phyloP scores from a whole-genome alignment of 2,113 vertebrate genomes.

The Corythornis cristatus region DNA sequence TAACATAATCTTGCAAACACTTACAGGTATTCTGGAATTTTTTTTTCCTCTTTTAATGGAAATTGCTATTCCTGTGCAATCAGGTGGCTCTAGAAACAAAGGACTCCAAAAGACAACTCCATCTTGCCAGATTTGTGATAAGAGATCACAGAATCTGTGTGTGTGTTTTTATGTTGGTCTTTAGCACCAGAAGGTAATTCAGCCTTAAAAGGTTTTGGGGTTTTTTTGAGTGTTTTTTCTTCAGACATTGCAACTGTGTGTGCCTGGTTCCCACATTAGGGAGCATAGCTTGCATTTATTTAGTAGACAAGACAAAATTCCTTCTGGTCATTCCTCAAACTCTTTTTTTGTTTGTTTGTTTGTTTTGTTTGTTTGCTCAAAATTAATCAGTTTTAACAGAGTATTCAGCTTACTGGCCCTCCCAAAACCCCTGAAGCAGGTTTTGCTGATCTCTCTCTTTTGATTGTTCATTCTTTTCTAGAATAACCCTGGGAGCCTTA shows the following conservation, averaged over 20 bases:
- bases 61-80: not conserved
- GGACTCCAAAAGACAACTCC: not conserved
- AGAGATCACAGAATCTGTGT: not conserved
- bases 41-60: not conserved
- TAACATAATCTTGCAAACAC: not conserved
- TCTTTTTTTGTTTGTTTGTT: not conserved
- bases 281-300: not conserved
- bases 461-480: not conserved
- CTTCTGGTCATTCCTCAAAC: not conserved
- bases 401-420: not conserved
- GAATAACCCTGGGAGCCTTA: constrained; percentile 1
- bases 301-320: not conserved
- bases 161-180: not conserved
- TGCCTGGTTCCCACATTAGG: not conserved
- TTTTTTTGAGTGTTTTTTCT: not conserved
- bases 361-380: not conserved
- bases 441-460: constrained; percentile 22
- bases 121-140: not conserved
- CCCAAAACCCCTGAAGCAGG: not conserved
- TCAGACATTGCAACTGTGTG: not conserved
- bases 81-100: not conserved
- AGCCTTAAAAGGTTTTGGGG: not conserved
- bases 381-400: not conserved
- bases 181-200: not conserved
- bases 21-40: not conserved